A percentile compares a stretch with the other conserved stretches of the same genome.
phyloP scores from a whole-genome alignment of 2,797 vertebrate genomes.

The Carapus acus region DNA sequence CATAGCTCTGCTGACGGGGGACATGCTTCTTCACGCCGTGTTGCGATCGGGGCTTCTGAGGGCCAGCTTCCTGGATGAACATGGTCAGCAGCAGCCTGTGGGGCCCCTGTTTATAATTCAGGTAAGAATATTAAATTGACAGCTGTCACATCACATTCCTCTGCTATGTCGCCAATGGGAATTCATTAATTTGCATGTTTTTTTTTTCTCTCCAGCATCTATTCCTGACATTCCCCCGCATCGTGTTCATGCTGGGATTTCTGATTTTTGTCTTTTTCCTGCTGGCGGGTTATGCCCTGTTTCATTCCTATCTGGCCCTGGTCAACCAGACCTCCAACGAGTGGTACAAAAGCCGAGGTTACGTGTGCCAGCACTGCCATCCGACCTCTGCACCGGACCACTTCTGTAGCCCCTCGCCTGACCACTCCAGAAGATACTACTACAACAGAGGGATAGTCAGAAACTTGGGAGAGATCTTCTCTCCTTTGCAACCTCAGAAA shows the following conservation, averaged over 20 bases:
- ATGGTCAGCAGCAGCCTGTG: conserved; percentile 70
- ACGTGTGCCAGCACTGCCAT: conserved; percentile 65
- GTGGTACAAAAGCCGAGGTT: conserved; percentile 79
- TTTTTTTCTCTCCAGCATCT: conserved; percentile 74
- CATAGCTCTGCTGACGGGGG: conserved; percentile 65
- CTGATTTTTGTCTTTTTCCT: conserved; percentile 82
- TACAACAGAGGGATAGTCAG: conserved; percentile 68
- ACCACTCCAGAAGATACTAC: conserved; percentile 61
- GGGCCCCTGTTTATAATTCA: conserved; percentile 78
- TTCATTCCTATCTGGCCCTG: conserved; percentile 77
- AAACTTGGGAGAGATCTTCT: conserved; percentile 73
- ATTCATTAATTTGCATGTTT: too few relatives aligned
- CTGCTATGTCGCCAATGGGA: background rate
- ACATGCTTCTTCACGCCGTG: conserved; percentile 76
- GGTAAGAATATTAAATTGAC: conserved; percentile 65
- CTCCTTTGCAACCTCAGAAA: conserved; percentile 58
- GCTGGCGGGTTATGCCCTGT: conserved; percentile 80
- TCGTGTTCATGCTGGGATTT: conserved; percentile 92
- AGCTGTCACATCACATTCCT: background rate
- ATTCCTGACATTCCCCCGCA: conserved; percentile 90
- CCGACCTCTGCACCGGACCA: conserved; percentile 40
- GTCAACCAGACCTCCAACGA: conserved; percentile 92
- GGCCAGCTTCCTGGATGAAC: conserved; percentile 74
- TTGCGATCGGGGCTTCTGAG: conserved; percentile 70
- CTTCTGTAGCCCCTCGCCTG: conserved; percentile 33